Conservation (phyloP, 2,888 invertebrate species). For the Itoplectis maculator region DNA sequence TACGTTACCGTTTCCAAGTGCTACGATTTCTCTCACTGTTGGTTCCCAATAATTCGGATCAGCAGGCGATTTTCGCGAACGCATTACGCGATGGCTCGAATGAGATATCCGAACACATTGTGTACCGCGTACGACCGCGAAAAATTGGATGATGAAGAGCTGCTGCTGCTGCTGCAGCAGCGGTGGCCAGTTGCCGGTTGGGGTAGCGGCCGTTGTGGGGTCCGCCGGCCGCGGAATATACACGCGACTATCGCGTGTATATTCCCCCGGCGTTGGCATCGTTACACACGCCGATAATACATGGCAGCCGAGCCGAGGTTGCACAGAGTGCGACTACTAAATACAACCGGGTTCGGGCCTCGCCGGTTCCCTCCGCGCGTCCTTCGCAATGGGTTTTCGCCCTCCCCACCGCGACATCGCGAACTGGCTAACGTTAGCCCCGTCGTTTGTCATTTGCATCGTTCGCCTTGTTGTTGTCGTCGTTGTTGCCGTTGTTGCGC, state of each 20-base stretch:
- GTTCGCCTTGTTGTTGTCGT: conserved; percentile 41
- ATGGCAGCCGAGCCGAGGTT: conserved; percentile 64
- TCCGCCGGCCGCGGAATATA: conserved; percentile 68
- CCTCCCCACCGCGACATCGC: conserved; percentile 25
- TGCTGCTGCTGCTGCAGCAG: conserved; percentile 75
- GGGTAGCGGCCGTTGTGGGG: conserved; percentile 71
- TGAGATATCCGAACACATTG: neutral
- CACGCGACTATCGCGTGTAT: conserved; percentile 77
- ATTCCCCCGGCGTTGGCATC: conserved; percentile 72
- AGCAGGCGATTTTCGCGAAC: neutral
- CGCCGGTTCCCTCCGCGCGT: conserved; percentile 18
- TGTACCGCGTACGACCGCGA: conserved; percentile 54
- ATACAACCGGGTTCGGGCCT: conserved; percentile 28
- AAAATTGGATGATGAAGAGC: conserved; percentile 80
- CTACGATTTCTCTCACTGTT: too few relatives aligned
- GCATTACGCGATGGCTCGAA: neutral
- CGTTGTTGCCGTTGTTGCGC: conserved; percentile 33
- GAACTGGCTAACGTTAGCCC: conserved; percentile 49
- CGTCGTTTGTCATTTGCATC: conserved; percentile 23
- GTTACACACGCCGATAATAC: conserved; percentile 81
- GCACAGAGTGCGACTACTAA: conserved; percentile 28
- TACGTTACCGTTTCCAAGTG: too few relatives aligned
- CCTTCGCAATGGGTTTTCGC: conserved; percentile 28
- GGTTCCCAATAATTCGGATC: neutral
- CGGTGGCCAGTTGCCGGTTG: too few relatives aligned